These are phyloP conservation scores for Brachyistius frenatus DNA, from an alignment of 2,113 vertebrate genomes.

Conservation along the genomic window DNA sequence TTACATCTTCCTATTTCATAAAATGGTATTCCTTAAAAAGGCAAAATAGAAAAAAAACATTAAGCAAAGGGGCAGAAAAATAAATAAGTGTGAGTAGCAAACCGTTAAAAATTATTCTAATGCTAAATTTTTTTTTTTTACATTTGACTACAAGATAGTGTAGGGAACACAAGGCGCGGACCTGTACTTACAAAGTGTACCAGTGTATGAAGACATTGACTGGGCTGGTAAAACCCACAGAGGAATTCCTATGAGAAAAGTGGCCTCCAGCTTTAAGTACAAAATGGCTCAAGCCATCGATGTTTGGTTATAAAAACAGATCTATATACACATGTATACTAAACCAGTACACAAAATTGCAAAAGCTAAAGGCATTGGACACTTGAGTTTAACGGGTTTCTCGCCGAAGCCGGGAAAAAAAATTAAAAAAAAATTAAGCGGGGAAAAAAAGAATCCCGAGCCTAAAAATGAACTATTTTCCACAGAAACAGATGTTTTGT, in stretches of 20 bases:
- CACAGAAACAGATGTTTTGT: slow-evolving; percentile 45
- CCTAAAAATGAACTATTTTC: slow-evolving; percentile 31
- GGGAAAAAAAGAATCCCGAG: slow-evolving; percentile 52
- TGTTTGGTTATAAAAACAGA: slow-evolving; percentile 77
- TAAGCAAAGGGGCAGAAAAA: slow-evolving; percentile 74
- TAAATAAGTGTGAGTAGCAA: slow-evolving; percentile 78
- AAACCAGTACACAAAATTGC: slow-evolving; percentile 79
- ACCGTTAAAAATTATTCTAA: slow-evolving; percentile 70
- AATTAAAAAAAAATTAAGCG: slow-evolving; percentile 21
- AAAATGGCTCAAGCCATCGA: slow-evolving; percentile 78
- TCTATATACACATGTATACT: slow-evolving; percentile 68
- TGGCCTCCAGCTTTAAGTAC: slow-evolving; percentile 80
- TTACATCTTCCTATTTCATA: slow-evolving; percentile 73
- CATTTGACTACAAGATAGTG: slow-evolving; percentile 70
- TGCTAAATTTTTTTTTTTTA: slow-evolving; percentile 67
- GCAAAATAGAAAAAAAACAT: slow-evolving; percentile 50
- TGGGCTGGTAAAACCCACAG: slow-evolving; percentile 67
- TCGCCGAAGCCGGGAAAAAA: slow-evolving; percentile 54
- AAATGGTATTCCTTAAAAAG: slow-evolving; percentile 62
- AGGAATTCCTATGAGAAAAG: slow-evolving; percentile 77
- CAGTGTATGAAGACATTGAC: slow-evolving; percentile 83
- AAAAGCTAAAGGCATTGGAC: slow-evolving; percentile 82
- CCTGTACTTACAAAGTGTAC: slow-evolving; percentile 80
- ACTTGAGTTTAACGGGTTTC: slow-evolving; percentile 75
- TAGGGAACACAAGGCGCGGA: slow-evolving; percentile 65